Evolutionary conservation across 2,113 vertebrate species (phyloP), one percentile per base, ranked within the genome.

Genomic region (Saccopteryx bilineata): DNA sequence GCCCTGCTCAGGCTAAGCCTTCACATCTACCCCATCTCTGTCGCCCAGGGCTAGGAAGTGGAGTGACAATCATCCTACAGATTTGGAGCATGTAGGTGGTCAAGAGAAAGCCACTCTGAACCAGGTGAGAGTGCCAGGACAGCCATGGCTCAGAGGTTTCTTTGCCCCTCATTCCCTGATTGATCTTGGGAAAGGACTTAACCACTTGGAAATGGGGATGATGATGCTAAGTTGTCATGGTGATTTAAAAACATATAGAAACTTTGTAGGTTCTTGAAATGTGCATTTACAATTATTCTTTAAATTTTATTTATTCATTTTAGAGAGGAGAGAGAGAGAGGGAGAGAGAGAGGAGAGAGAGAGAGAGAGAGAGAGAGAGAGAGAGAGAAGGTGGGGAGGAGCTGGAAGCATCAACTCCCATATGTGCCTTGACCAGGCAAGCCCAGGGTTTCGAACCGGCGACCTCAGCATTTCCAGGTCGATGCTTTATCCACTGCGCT

Each of bases 1-100:
- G 54, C 31, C 24, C 14, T 28, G 5, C 46, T 23, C 2, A 9
- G 24, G 10, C 56, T 66, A 28, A 61, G 58, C 4, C 31, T 58
- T 48, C 26, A 26, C 19, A 5, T 80, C 60, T 92, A 61, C n/a
- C 26, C 10, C 15, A 21, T 56, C 60, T 90, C 24, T 95, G 31
- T 31, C 54, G 81, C 19, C 76, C 92, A 98, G 98, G 90, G 87
- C 74, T 28, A 98, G 98, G 88, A 98, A 98, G 61, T 98, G 98
- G 96, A 99, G 98, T 91, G 99, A 98, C 79, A 99, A 99, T 97
- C 99, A 99, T 33, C 99, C 99, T 8, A 97, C 98, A 5, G 99
- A 99, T 90, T 88, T 99, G 97, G 98, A 99, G 80, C 98, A 97
- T 7, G 82, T 99, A 48, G 98, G 15, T 84, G 88, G 56, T 63